phyloP scores from a whole-genome alignment of 2,888 invertebrate genomes.

The Carpatolechia fugitivella region DNA sequence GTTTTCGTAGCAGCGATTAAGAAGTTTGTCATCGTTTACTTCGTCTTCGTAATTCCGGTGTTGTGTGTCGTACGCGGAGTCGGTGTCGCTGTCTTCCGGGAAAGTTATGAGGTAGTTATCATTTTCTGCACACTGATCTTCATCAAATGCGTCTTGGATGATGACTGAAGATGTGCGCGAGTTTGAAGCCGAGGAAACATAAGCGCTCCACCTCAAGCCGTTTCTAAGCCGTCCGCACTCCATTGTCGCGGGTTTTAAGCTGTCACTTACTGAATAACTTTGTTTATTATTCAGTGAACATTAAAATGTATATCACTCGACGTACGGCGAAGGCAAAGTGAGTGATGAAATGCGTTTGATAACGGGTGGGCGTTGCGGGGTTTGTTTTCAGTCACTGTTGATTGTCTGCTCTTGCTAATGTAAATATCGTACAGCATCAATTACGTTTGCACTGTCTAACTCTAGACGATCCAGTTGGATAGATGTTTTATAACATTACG shows the following conservation, averaged over 20 bases:
- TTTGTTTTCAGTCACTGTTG: conserved; percentile 55
- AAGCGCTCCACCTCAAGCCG: conserved; percentile 56
- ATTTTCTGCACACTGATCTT: conserved; percentile 39
- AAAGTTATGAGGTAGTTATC: conserved; percentile 60
- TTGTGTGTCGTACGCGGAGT: conserved; percentile 37
- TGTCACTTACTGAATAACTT: conserved; percentile 35
- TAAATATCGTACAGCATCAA: not conserved
- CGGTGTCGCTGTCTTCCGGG: conserved; percentile 50
- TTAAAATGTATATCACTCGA: conserved; percentile 28
- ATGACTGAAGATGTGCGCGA: conserved; percentile 40
- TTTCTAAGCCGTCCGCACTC: conserved; percentile 55
- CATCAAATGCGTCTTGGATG: conserved; percentile 42
- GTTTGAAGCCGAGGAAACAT: conserved; percentile 39
- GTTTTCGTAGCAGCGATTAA: conserved; percentile 58
- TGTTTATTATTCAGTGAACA: conserved; percentile 38
- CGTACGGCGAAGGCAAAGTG: conserved; percentile 7
- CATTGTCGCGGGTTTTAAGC: conserved; percentile 40
- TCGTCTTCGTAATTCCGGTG: conserved; percentile 34
- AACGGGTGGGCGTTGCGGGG: conserved; percentile 57
- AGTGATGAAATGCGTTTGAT: conserved; percentile 41
- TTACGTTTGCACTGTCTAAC: not conserved
- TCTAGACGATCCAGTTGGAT: not conserved
- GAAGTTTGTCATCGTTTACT: conserved; percentile 41
- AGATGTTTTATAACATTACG: not conserved
- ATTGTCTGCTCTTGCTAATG: conserved; percentile 15